Evolutionary conservation across 2,888 invertebrate species (phyloP).

Genomic region (Xestia xanthographa): DNA sequence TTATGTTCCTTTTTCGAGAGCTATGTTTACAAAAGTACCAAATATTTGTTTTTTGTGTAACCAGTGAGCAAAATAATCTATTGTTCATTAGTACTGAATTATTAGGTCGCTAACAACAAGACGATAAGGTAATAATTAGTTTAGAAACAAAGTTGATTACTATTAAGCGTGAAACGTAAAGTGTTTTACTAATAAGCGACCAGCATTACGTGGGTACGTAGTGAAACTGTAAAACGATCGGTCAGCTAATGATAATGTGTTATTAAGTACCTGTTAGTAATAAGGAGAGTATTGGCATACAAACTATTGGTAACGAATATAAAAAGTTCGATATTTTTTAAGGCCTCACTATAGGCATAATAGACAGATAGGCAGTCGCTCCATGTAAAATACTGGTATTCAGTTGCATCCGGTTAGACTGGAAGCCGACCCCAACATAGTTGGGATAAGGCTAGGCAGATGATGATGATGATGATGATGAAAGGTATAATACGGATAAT

Average conservation of each 20-base stretch:
- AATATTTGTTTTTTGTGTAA: not conserved
- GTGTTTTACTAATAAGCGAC: not conserved
- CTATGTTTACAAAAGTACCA: not conserved
- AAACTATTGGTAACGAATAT: not conserved
- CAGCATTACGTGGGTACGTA: not conserved
- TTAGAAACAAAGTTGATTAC: not conserved
- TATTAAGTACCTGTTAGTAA: not conserved
- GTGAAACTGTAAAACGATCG: not conserved
- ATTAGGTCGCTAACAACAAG: not conserved
- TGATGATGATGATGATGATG: no score
- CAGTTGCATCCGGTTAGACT: no score
- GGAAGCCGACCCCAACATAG: no score
- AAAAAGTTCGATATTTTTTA: not conserved
- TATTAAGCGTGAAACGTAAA: constrained; percentile 4
- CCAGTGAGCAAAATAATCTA: not conserved
- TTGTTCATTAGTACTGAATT: not conserved
- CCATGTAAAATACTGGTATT: no score
- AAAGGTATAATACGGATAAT: not conserved
- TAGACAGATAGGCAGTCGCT: no score
- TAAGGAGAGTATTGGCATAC: not conserved
- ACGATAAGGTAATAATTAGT: not conserved
- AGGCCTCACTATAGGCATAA: not conserved
- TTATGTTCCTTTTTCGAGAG: not conserved
- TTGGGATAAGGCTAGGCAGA: no score
- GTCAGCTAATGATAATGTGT: not conserved